Percentiles rank a stretch among this genome's conserved stretches.
These are phyloP conservation scores for Brachyalestes nurse DNA, from an alignment of 2,797 vertebrate genomes.

Conservation along the genomic window DNA sequence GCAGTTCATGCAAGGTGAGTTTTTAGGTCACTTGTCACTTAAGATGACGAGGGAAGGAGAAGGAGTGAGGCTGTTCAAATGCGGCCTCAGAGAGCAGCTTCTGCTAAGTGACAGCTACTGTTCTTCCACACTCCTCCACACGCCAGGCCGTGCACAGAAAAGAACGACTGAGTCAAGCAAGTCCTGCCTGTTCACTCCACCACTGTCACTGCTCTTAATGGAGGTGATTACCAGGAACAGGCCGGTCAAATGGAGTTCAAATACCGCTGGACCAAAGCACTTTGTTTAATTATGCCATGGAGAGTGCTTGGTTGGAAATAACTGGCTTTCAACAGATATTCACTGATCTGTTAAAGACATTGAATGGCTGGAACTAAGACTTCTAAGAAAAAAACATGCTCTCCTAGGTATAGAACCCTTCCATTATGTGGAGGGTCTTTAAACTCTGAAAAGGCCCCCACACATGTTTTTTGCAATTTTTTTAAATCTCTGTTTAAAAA, in stretches of 20 bases:
- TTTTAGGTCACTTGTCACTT: constrained; percentile 75
- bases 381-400: not conserved
- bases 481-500: too few relatives aligned
- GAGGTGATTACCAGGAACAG: not conserved
- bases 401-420: not conserved
- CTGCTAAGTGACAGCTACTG: constrained; percentile 67
- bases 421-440: not conserved
- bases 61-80: constrained; percentile 54
- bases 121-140: constrained; percentile 12
- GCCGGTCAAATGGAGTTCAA: not conserved
- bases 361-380: not conserved
- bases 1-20: constrained; percentile 70
- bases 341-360: not conserved
- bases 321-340: not conserved
- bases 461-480: not conserved
- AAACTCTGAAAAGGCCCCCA: not conserved
- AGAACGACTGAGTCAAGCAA: constrained; percentile 1
- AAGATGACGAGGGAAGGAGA: constrained; percentile 52
- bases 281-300: not conserved
- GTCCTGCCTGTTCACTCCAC: constrained; percentile 16
- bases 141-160: not conserved
- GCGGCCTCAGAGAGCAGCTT: constrained; percentile 57
- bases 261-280: not conserved
- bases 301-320: not conserved
- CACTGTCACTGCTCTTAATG: not conserved